These are phyloP conservation scores for Athripsodes cinereus DNA, from an alignment of 2,888 invertebrate genomes.

Conservation along the genomic window DNA sequence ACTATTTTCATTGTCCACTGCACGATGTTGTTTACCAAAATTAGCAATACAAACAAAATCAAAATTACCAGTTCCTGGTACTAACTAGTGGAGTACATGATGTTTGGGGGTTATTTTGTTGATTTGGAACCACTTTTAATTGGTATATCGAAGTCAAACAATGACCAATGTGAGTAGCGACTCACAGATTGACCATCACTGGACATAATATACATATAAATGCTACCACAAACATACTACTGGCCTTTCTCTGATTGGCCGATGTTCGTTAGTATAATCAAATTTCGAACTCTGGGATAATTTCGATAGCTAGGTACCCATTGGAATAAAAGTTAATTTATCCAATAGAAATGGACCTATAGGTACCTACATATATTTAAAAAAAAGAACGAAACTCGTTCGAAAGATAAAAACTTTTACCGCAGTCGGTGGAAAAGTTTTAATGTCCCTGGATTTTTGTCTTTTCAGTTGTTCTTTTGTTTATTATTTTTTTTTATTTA, in stretches of 20 bases:
- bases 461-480: background rate
- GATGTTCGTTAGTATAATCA: conserved; percentile 26
- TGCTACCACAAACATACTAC: no score
- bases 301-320: background rate
- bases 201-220: no score
- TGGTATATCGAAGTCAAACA: background rate
- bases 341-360: conserved; percentile 20
- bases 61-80: background rate
- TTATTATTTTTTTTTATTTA: background rate
- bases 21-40: background rate
- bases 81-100: no score
- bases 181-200: conserved; percentile 8
- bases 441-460: background rate
- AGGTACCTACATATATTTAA: no score
- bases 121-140: conserved; percentile 1
- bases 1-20: background rate
- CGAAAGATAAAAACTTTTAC: conserved; percentile 8
- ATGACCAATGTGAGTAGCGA: no score
- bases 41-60: conserved; percentile 1
- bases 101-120: background rate
- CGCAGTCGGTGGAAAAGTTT: background rate
- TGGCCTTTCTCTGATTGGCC: conserved; percentile 21
- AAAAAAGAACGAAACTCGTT: no score
- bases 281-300: conserved; percentile 21
- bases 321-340: conserved; percentile 23